Evolutionary conservation across 35 echinoderm and acorn worm species (phyloP).

Genomic region (Eucidaris tribuloides): DNA sequence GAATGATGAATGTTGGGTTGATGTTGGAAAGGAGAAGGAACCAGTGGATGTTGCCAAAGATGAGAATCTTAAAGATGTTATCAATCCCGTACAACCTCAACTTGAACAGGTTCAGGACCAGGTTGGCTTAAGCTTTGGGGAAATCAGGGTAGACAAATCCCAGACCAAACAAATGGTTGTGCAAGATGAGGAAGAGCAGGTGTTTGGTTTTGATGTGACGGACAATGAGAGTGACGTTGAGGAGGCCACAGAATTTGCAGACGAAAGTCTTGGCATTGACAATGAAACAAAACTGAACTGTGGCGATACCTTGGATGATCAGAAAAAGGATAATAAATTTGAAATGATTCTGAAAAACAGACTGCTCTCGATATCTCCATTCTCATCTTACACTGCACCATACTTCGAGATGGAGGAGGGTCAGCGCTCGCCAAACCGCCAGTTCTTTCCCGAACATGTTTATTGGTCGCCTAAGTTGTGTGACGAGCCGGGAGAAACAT

Average conservation of each 20-base stretch:
- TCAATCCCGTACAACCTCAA: too few species aligned
- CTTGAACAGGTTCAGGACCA: too few species aligned
- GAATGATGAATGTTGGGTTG: too few species aligned
- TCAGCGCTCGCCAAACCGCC: constrained; percentile 24
- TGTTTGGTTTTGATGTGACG: constrained; percentile 9
- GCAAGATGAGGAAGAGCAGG: constrained; percentile 1
- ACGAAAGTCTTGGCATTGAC: neutral
- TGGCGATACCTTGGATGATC: neutral
- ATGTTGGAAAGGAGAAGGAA: too few species aligned
- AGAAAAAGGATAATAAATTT: constrained; percentile 44
- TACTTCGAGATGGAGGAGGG: constrained; percentile 72
- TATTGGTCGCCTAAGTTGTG: constrained; percentile 51
- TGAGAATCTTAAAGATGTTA: too few species aligned
- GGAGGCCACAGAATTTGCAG: neutral
- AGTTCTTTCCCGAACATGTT: constrained; percentile 51
- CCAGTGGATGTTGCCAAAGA: too few species aligned
- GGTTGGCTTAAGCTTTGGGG: too few species aligned
- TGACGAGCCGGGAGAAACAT: neutral
- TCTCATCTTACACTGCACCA: constrained; percentile 37
- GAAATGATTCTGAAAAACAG: constrained; percentile 25
- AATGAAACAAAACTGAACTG: neutral
- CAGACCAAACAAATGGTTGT: too few species aligned
- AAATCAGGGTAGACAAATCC: too few species aligned
- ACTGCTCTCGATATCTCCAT: constrained; percentile 63
- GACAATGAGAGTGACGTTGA: constrained; percentile 25